A percentile compares a stretch with the other conserved stretches of the same genome.
phyloP scores from a whole-genome alignment of 2,113 vertebrate species.

The Choloepus hoffmanni region DNA sequence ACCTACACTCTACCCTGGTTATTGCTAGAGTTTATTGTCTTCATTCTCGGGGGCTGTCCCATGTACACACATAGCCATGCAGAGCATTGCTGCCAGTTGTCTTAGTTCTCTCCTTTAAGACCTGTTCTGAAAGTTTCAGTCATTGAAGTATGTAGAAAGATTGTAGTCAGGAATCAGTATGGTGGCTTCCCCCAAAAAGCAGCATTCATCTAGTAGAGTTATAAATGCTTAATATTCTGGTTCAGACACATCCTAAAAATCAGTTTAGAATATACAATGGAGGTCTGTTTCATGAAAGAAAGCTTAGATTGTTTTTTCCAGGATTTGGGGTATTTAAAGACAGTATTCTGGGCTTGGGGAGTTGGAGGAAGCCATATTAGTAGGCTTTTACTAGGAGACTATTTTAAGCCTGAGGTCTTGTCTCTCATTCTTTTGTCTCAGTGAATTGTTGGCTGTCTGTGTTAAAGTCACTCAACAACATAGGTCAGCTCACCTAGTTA shows the following conservation, averaged over 20 bases:
- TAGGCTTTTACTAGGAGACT: neutral
- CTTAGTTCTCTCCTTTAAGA: neutral
- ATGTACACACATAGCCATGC: neutral
- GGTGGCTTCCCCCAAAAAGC: neutral
- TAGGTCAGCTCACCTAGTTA: neutral
- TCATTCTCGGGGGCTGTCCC: neutral
- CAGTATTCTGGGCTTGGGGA: neutral
- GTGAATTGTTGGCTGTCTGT: neutral
- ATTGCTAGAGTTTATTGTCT: slow-evolving; percentile 22
- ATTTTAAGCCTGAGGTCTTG: slow-evolving; percentile 6
- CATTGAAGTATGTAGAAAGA: neutral
- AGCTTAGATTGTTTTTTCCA: neutral
- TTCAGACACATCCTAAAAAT: slow-evolving; percentile 24
- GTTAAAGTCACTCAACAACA: neutral
- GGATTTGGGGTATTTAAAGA: neutral
- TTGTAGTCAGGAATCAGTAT: neutral
- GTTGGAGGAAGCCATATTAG: neutral
- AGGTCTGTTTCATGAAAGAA: slow-evolving; percentile 22
- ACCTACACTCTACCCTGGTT: neutral
- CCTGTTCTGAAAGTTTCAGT: neutral
- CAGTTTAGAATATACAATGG: neutral
- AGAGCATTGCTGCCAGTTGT: neutral
- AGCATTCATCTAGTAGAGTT: neutral
- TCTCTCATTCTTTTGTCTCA: neutral
- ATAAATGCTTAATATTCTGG: slow-evolving; percentile 5